Base-by-base conservation (phyloP, 2,888 invertebrate species). In the Adelognathus sp. region DNA sequence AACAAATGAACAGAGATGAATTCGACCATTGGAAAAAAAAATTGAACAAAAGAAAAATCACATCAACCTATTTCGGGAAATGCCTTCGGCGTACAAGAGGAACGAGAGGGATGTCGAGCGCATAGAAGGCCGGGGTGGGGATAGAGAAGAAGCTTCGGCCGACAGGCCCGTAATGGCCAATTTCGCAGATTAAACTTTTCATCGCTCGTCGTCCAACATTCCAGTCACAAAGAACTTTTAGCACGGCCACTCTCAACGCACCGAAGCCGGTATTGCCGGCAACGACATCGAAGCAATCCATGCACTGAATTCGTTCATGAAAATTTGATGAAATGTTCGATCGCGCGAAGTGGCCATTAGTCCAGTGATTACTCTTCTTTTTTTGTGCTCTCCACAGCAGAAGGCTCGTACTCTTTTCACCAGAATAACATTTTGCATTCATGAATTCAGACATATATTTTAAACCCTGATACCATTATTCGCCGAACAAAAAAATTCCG, bases 101-200 rank as follows among this genome's bases (percentile, higher is more conserved):
- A 66, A 54, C 18, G 64, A 46, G 46, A 46, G 54, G 16, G 5
- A 21, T 14, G 64, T 9, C 18, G 31, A 29, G 52, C 54, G 39
- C 7, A 16, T 50, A 50, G 50, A 41, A 61, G 14, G 61, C 5
- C 14, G 9, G 56, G 27, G n/a, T 11, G 18, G 36, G 41, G 24
- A 69, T 52, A 50, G 58, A 41, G 74, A 33, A 41, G 63, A 18
- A 52, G 36, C 14, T 52, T n/a, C 36, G 46, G 36, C 56, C 50
- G 60, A 50, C 60, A 58, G 50, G n/a, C 24, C 58, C 70, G 64
- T 71, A 79, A 76, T 70, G 60, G 74, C 74, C 78, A 79, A 79
- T 79, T 79, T 79, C 61, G 52, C 44, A 66, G 66, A 74, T 79
- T 79, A 79, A 79, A 74, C 74, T 74, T 79, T 78, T 74, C 78